These are phyloP conservation scores for Patiria miniata DNA, from an alignment of 35 echinoderm and acorn worm genomes.

Conservation along the genomic window DNA sequence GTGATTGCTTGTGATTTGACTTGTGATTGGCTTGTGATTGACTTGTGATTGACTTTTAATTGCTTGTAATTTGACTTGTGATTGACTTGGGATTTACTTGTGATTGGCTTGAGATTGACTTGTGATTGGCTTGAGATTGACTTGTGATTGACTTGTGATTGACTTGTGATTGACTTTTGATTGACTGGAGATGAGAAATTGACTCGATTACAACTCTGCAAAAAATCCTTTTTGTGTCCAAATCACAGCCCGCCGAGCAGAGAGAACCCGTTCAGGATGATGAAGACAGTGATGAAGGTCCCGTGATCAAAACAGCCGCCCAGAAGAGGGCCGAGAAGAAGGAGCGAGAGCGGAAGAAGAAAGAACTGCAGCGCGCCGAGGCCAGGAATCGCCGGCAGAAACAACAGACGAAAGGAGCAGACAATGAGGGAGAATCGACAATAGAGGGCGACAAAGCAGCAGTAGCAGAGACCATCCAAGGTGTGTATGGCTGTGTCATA, in stretches of 20 bases:
- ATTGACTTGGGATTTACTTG: too few species aligned
- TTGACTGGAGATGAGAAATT: too few species aligned
- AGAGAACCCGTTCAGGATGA: neutral
- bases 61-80: too few species aligned
- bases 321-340: conserved; percentile 99
- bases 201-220: too few species aligned
- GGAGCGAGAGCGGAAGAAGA: conserved; percentile 80
- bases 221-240: too few species aligned
- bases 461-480: neutral
- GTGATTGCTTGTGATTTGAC: too few species aligned
- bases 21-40: too few species aligned
- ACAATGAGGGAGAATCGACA: neutral
- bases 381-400: conserved; percentile 45
- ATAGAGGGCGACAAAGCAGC: conserved; percentile 19
- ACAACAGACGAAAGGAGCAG: conserved; percentile 49
- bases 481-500: neutral
- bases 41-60: too few species aligned
- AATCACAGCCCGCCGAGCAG: neutral
- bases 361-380: conserved; percentile 57
- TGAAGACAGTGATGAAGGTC: conserved; percentile 36
- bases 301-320: conserved; percentile 84
- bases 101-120: too few species aligned
- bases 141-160: too few species aligned
- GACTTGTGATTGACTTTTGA: too few species aligned
- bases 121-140: too few species aligned